A percentile compares a stretch with the other conserved stretches of the same genome.
Evolutionary conservation across 2,888 invertebrate species (phyloP).

Genomic region (Aphidoletes aphidimyza): DNA sequence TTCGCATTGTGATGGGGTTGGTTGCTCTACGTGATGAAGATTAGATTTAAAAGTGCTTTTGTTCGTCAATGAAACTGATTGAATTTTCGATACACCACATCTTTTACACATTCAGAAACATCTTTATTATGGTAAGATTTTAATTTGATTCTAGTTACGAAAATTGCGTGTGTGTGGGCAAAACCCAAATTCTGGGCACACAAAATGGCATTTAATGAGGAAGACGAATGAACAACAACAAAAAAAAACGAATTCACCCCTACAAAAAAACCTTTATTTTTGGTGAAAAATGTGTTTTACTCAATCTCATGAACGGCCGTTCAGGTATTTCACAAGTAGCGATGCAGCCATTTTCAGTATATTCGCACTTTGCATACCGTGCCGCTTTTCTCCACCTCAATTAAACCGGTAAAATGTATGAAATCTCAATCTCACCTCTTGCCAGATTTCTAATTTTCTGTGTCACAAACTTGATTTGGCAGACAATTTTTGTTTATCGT

Average conservation of each 20-base stretch:
- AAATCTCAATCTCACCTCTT: background rate
- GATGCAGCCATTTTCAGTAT: background rate
- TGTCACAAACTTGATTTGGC: constrained; percentile 15
- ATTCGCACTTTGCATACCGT: background rate
- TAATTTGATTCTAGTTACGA: background rate
- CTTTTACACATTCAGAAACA: background rate
- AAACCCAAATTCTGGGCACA: background rate
- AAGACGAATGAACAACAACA: background rate
- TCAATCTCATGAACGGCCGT: background rate
- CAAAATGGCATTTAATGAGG: background rate
- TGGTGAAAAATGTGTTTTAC: background rate
- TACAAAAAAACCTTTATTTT: constrained; percentile 8
- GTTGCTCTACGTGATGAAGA: background rate
- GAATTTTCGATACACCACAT: background rate
- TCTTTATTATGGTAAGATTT: background rate
- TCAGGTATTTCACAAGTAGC: background rate
- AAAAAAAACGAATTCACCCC: background rate
- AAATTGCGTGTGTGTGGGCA: background rate
- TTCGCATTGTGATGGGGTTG: background rate
- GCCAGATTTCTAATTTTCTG: background rate
- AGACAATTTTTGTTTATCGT: background rate
- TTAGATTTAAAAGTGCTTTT: background rate
- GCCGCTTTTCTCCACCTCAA: constrained; percentile 7
- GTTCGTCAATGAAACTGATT: background rate
- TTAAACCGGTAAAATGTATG: background rate